Evolutionary conservation across 1,140 invertebrate species (phyloP).

Genomic region (Anastrepha obliqua): DNA sequence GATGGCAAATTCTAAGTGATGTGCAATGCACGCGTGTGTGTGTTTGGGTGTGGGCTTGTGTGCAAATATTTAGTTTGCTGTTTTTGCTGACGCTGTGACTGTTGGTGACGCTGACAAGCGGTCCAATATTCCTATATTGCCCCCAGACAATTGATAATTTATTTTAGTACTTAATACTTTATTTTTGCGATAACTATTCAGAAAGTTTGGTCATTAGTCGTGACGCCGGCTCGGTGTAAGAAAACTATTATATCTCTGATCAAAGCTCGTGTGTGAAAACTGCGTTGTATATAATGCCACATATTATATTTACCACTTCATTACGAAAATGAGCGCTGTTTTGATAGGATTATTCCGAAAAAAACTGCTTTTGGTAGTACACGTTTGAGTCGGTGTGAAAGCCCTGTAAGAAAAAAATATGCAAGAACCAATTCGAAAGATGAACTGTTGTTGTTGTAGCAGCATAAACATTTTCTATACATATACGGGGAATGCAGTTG

Average conservation of each 20-base stretch:
- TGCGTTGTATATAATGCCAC: not conserved
- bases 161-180: not conserved
- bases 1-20: slow-evolving; percentile 11
- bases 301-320: not conserved
- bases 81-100: not conserved
- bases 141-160: slow-evolving; percentile 16
- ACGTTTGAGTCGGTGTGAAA: not conserved
- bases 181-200: not conserved
- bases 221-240: not conserved
- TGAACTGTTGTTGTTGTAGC: no score
- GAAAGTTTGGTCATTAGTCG: slow-evolving; percentile 34
- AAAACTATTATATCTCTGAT: not conserved
- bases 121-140: not conserved
- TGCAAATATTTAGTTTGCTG: slow-evolving; percentile 34
- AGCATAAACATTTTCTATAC: no score
- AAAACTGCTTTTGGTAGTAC: not conserved
- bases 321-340: not conserved
- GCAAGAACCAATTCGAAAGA: no score
- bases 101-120: not conserved
- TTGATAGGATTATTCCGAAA: not conserved
- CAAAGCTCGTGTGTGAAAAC: not conserved
- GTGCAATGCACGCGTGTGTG: not conserved
- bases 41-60: not conserved
- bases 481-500: no score
- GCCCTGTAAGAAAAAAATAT: not conserved